Percentiles rank a stretch among this genome's conserved stretches.
phyloP scores from a whole-genome alignment of 2,888 invertebrate species.

The Lycia hirtaria region DNA sequence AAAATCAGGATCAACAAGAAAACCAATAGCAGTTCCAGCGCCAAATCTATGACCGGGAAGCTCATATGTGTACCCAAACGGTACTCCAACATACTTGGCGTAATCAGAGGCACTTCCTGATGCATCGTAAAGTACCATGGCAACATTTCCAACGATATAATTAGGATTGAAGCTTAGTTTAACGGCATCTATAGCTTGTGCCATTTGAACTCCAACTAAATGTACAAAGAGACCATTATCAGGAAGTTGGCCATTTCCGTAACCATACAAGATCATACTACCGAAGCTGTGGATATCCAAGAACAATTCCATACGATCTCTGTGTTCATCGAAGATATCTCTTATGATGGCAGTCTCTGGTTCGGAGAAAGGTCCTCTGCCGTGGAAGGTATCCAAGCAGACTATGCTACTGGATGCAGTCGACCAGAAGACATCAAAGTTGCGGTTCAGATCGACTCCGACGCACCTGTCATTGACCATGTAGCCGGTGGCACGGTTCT shows the following conservation, averaged over 20 bases:
- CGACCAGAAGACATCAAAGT: slow-evolving; percentile 89
- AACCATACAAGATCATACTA: slow-evolving; percentile 77
- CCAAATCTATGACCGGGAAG: slow-evolving; percentile 73
- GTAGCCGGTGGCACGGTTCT: slow-evolving; percentile 79
- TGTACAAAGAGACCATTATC: slow-evolving; percentile 69
- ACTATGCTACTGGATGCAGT: slow-evolving; percentile 69
- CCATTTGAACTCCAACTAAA: slow-evolving; percentile 62
- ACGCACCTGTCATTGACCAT: slow-evolving; percentile 68
- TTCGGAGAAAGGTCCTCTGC: slow-evolving; percentile 87
- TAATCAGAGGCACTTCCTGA: slow-evolving; percentile 88
- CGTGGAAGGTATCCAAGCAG: slow-evolving; percentile 87
- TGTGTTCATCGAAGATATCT: slow-evolving; percentile 79
- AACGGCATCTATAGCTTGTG: slow-evolving; percentile 67
- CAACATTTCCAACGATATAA: slow-evolving; percentile 81
- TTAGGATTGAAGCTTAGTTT: slow-evolving; percentile 63
- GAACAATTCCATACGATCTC: slow-evolving; percentile 85
- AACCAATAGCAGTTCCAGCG: slow-evolving; percentile 74
- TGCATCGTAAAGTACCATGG: slow-evolving; percentile 81
- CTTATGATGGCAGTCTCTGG: slow-evolving; percentile 85
- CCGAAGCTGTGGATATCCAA: slow-evolving; percentile 91
- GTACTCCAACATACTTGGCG: slow-evolving; percentile 77
- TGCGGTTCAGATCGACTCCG: slow-evolving; percentile 91
- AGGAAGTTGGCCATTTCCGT: slow-evolving; percentile 66
- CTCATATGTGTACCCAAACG: slow-evolving; percentile 86
- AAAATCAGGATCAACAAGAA: slow-evolving; percentile 82